Evolutionary conservation across 2,797 vertebrate species (phyloP), one percentile per base, ranked within the genome.

Genomic region (Argyrosomus regius): DNA sequence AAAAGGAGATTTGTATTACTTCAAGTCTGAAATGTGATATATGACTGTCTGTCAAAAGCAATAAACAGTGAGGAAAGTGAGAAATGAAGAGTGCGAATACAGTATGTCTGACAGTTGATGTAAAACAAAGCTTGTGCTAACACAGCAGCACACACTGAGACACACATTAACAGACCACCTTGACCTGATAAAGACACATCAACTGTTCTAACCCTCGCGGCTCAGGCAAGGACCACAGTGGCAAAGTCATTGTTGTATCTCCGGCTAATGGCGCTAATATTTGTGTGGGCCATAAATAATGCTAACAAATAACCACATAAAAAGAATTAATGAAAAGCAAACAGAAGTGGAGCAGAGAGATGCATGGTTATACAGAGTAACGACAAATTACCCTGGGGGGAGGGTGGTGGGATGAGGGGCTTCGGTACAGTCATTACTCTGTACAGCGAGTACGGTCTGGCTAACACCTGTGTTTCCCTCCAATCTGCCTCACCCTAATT

Each of bases 401-500:
- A 75, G 81, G 88, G 72, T 67, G 89, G 88, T 83, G 83, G 88
- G 89, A 89, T 88, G 75, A 87, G 95, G 93, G 95, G 90, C 95
- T 95, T 93, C 43, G 92, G 95, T 96, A 94, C 95, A 95, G 96
- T 97, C 97, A 98, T 98, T 97, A 97, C 96, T 98, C 95, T 95
- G 95, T 92, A 94, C 94, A 95, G 95, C 94, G 95, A 95, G 95
- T 96, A 95, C 82, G 96, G 93, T 96, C 97, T 96, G 95, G 97
- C 96, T 96, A 98, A 98, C 97, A 98, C 98, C 97, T 97, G 95
- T 97, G 96, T 97, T 96, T 95, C 97, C 95, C 94, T 96, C 90
- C 88, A 92, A 95, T 95, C 97, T 95, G 93, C 95, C 95, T 98
- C 97, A 98, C 97, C 97, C 97, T 99, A 99, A 99, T 99, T 99